Conservation (phyloP, 2,113 vertebrate species). For the Trematocara macrostoma region DNA sequence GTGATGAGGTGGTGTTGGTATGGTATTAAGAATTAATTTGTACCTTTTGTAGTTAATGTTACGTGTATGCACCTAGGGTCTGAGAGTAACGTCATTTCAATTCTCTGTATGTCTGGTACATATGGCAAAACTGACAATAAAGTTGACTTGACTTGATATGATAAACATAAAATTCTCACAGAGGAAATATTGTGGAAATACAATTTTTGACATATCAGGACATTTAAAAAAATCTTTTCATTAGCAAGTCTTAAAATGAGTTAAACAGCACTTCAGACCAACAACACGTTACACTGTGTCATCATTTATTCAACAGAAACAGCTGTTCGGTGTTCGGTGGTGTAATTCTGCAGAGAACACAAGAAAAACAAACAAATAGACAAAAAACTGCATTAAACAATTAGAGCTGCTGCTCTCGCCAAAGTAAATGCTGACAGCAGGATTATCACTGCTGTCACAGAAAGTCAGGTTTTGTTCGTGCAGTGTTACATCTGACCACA, state of each 20-base stretch:
- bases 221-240: not conserved
- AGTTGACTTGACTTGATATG: too few relatives aligned
- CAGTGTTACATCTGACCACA: not conserved
- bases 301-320: not conserved
- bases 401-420: not conserved
- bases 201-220: not conserved
- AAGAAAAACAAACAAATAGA: not conserved
- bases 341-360: not conserved
- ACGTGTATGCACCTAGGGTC: too few relatives aligned
- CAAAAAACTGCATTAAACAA: not conserved
- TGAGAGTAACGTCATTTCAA: too few relatives aligned
- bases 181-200: not conserved
- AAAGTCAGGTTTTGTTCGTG: not conserved
- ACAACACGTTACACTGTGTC: not conserved
- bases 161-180: too few relatives aligned
- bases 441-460: not conserved
- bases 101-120: too few relatives aligned
- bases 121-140: too few relatives aligned
- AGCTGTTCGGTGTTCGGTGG: not conserved
- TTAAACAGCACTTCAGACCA: not conserved
- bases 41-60: too few relatives aligned
- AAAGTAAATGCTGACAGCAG: not conserved
- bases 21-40: not conserved
- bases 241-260: not conserved
- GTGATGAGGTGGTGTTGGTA: not conserved